Percentiles rank a stretch among this genome's conserved stretches.
Evolutionary conservation across 1,140 invertebrate genomes (phyloP).

Genomic region (Formica exsecta): DNA sequence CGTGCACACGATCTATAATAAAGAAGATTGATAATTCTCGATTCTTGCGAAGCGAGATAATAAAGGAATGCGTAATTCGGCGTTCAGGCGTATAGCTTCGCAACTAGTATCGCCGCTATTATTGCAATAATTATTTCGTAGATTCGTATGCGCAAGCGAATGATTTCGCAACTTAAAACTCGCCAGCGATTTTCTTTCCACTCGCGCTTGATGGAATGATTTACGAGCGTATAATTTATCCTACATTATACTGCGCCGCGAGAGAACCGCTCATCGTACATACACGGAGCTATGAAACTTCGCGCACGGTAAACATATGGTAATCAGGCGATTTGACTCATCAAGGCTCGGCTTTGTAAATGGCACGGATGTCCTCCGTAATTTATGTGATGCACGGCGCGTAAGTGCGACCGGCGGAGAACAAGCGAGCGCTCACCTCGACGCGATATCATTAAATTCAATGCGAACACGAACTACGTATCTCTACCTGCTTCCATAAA

Average conservation of each 20-base stretch:
- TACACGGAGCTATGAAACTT: slow-evolving; percentile 58
- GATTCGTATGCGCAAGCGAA: neutral
- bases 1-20: slow-evolving; percentile 17
- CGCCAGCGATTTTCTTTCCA: slow-evolving; percentile 62
- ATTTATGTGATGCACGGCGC: slow-evolving; percentile 77
- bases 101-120: neutral
- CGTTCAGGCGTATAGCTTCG: neutral
- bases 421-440: slow-evolving; percentile 73
- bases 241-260: slow-evolving; percentile 57
- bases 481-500: slow-evolving; percentile 30
- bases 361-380: slow-evolving; percentile 77
- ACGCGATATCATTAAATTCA: slow-evolving; percentile 78
- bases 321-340: slow-evolving; percentile 80
- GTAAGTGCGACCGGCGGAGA: slow-evolving; percentile 72
- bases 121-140: slow-evolving; percentile 28
- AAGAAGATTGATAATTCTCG: slow-evolving; percentile 41
- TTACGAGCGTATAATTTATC: slow-evolving; percentile 75
- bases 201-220: slow-evolving; percentile 51
- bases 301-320: slow-evolving; percentile 75
- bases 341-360: slow-evolving; percentile 79
- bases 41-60: neutral
- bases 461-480: slow-evolving; percentile 69
- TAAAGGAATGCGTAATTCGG: neutral
- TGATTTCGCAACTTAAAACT: slow-evolving; percentile 51
- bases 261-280: slow-evolving; percentile 43